These are phyloP conservation scores for Jacana jacana DNA, from an alignment of 2,113 vertebrate genomes.

Conservation along the genomic window DNA sequence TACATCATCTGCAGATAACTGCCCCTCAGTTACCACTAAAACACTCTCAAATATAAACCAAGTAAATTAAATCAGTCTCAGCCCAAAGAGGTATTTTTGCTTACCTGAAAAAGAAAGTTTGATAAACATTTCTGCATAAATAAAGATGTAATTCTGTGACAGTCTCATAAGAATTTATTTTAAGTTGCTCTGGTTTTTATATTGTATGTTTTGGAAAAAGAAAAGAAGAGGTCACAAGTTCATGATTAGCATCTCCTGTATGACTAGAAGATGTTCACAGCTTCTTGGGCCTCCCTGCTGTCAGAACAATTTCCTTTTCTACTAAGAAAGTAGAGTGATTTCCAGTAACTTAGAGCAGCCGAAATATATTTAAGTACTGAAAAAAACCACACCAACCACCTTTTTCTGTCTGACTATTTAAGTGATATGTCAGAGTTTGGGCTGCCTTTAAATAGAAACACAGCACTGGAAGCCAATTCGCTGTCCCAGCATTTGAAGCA, in stretches of 20 bases:
- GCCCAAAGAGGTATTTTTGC: not conserved
- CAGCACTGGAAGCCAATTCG: not conserved
- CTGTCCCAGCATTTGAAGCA: not conserved
- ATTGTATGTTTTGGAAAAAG: not conserved
- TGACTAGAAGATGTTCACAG: not conserved
- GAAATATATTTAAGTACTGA: slow-evolving; percentile 6
- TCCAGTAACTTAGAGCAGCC: slow-evolving; percentile 57
- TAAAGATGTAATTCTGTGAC: not conserved
- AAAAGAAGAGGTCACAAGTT: not conserved
- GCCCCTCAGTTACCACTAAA: not conserved
- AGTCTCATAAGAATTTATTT: not conserved
- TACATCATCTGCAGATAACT: not conserved
- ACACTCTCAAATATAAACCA: not conserved
- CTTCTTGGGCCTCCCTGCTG: not conserved
- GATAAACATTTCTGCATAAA: not conserved
- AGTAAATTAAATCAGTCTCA: not conserved
- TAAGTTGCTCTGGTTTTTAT: not conserved
- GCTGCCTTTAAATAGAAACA: slow-evolving; percentile 9
- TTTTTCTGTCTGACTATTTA: slow-evolving; percentile 42
- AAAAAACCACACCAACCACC: not conserved
- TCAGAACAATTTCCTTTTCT: slow-evolving; percentile 49
- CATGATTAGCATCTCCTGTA: not conserved
- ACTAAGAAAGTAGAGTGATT: not conserved
- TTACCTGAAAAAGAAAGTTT: not conserved
- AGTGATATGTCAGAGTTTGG: not conserved